Percentiles rank a stretch among this genome's conserved stretches.
Conservation (phyloP, 2,113 vertebrate species). For the Malurus cyaneus region DNA sequence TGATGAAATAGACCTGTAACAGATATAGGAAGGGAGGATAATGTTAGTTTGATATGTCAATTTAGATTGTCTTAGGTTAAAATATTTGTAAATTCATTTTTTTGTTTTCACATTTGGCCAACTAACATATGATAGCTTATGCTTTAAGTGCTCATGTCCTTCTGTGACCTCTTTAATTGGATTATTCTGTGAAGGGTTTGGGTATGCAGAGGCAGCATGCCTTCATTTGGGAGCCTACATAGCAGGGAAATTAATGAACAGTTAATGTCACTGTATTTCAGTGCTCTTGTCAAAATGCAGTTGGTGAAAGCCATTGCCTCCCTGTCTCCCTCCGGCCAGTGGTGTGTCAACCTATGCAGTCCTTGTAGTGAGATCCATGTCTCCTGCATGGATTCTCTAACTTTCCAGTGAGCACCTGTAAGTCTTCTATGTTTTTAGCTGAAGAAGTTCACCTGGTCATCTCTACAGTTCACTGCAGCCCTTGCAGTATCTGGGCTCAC, state of each 20-base stretch:
- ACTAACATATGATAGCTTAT: not conserved
- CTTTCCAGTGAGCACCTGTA: not conserved
- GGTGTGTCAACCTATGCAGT: not conserved
- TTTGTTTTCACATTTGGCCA: not conserved
- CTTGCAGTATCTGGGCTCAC: not conserved
- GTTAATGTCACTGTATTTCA: not conserved
- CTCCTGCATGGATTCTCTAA: not conserved
- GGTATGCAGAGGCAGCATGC: not conserved
- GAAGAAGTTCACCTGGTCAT: not conserved
- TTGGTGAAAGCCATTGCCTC: not conserved
- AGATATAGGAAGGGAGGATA: not conserved
- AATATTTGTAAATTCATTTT: not conserved
- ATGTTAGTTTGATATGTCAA: not conserved
- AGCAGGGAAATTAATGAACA: not conserved
- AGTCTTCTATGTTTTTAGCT: not conserved
- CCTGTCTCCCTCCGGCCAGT: not conserved
- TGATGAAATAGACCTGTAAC: not conserved
- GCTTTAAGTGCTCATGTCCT: not conserved
- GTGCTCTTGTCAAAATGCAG: not conserved
- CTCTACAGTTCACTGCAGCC: not conserved
- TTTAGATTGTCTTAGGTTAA: not conserved
- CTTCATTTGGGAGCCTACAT: not conserved
- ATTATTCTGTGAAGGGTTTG: not conserved
- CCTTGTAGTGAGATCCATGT: not conserved
- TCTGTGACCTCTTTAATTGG: not conserved